A percentile compares a stretch with the other conserved stretches of the same genome.
Evolutionary conservation across 2,797 vertebrate species (phyloP).

Genomic region (Acanthiza pusilla): DNA sequence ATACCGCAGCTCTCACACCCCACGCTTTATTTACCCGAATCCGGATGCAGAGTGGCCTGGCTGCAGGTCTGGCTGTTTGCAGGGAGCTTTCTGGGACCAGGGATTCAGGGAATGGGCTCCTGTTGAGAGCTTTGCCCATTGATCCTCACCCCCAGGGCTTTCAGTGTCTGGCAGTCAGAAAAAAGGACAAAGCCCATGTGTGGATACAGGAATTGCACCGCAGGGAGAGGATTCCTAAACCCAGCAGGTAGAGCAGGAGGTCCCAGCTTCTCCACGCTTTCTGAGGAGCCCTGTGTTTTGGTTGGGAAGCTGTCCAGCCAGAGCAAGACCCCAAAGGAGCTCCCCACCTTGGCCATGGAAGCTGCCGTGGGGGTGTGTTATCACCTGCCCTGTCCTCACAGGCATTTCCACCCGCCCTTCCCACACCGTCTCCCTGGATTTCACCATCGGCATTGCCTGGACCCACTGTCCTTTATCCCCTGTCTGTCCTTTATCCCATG

Average conservation of each 20-base stretch:
- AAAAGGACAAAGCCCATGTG: not conserved
- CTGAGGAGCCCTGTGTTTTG: accelerated
- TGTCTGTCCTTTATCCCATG: not conserved
- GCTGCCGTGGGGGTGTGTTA: not conserved
- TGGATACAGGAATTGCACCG: accelerated
- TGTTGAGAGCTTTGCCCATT: not conserved
- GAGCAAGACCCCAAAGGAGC: not conserved
- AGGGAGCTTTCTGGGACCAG: not conserved
- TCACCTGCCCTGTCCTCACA: not conserved
- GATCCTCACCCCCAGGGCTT: not conserved
- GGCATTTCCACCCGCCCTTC: not conserved
- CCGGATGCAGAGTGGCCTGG: not conserved
- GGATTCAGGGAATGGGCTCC: not conserved
- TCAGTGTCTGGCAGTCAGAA: not conserved
- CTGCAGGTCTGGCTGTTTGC: not conserved
- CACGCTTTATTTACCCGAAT: not conserved
- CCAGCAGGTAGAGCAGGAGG: not conserved
- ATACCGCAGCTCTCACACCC: conserved; percentile 22
- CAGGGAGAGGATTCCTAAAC: not conserved
- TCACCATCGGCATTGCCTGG: not conserved
- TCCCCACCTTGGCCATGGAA: not conserved
- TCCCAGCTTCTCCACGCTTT: not conserved
- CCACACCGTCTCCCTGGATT: not conserved
- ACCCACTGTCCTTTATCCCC: not conserved
- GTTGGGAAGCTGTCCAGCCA: not conserved